Evolutionary conservation across 2,797 vertebrate species (phyloP).

Genomic region (Myiotriccus ornatus): DNA sequence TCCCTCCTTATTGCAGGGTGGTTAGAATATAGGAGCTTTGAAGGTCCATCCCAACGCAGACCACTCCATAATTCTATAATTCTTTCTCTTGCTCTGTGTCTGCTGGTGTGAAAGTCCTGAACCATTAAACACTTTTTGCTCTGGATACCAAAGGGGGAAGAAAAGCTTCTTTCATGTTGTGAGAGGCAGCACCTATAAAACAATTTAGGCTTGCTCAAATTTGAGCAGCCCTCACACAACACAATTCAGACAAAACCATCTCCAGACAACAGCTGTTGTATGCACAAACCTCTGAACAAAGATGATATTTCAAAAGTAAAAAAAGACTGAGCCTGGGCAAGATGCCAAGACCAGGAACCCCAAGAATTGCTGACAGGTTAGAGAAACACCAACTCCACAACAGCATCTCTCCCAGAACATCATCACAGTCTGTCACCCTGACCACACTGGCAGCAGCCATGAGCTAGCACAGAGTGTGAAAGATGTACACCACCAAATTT

Average conservation of each 20-base stretch:
- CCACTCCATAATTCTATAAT: accelerated
- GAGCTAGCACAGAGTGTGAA: neutral
- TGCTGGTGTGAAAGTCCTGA: neutral
- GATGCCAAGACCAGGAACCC: neutral
- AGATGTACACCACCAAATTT: neutral
- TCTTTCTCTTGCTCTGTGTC: neutral
- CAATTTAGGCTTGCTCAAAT: neutral
- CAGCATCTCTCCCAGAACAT: neutral
- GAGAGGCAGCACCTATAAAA: neutral
- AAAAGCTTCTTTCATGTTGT: neutral
- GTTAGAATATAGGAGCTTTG: neutral
- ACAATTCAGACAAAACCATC: neutral
- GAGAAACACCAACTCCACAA: neutral
- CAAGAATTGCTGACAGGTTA: neutral
- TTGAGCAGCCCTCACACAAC: neutral
- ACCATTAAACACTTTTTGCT: neutral
- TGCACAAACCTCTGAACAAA: neutral
- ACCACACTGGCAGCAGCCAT: neutral
- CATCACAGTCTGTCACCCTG: neutral
- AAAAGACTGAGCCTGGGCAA: neutral
- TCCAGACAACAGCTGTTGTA: neutral
- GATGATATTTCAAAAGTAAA: neutral
- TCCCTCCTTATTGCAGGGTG: neutral
- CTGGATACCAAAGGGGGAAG: neutral
- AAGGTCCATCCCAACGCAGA: neutral